Base-by-base conservation (phyloP, 2,113 vertebrate species). In the Lophius piscatorius region DNA sequence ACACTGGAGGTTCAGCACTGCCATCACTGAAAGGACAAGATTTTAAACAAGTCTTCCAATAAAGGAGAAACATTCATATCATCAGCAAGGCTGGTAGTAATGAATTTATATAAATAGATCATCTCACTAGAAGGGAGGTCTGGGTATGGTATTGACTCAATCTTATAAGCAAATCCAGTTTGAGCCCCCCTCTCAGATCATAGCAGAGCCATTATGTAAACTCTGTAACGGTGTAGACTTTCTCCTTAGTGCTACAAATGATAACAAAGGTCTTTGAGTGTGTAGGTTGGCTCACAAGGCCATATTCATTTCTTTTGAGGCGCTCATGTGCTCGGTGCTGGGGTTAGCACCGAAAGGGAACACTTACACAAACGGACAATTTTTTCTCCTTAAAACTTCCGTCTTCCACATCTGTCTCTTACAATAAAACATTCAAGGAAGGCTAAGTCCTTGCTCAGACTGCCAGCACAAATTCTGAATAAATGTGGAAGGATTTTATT, bases 111-210 rank as follows among this genome's bases (percentile, higher is more conserved):
- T 31, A 56, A n/a, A 48, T 59, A 42, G 51, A 75, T 76, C 48
- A 62, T 51, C n/a, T n/a, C 47, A 34, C 5, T 28, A 24, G 66
- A 67, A 50, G 57, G 16, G 28, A 22, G 11, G 14, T 67, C 33
- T 38, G 16, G 22, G 14, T 64, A 62, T 70, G 61, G 68, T 44
- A 44, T 23, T 5, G 56, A 33, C 14, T 49, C 22, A n/a, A 8
- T 54, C 26, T 34, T 36, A 14, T 84, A 63, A 70, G 75, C 61
- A 67, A 45, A 60, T 63, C 50, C 64, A 13, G 47, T 44, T 44
- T 55, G 54, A 72, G 39, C 56, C 5, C 56, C 5, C 10, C 52
- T 60, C 50, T 66, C 28, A 38, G 17, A 67, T 70, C 47, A 24
- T 9, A 36, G 35, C 33, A 12, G 20, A 45, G 45, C 34, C 59